Evolutionary conservation across 1,140 invertebrate species (phyloP), one percentile per base, ranked within the genome.

Genomic region (Muscidifurax raptorellus): DNA sequence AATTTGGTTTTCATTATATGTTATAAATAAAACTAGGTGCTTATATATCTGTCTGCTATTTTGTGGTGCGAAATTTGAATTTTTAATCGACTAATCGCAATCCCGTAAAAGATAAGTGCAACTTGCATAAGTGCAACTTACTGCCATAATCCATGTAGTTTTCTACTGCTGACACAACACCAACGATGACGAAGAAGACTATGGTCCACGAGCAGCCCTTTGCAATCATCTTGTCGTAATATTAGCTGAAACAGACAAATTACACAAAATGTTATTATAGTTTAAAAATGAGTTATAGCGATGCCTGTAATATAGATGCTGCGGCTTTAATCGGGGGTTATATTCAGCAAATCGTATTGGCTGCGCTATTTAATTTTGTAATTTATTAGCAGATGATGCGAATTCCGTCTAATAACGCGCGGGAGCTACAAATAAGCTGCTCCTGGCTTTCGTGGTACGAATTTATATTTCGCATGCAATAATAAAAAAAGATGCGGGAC

Each of bases 81-180:
- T n/a, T n/a, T n/a, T n/a, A n/a, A n/a, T n/a, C n/a, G n/a, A n/a
- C n/a, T n/a, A n/a, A n/a, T n/a, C n/a, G n/a, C n/a, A n/a, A n/a
- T n/a, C n/a, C n/a, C n/a, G n/a, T n/a, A n/a, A n/a, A n/a, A n/a
- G n/a, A n/a, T n/a, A n/a, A n/a, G n/a, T n/a, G n/a, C n/a, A n/a
- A n/a, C n/a, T n/a, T n/a, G 9, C 27, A 71, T 12, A 59, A 32
- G n/a, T n/a, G n/a, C n/a, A 75, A 87, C 86, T 80, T 80, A 91
- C 90, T 90, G 86, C 72, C 86, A 22, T 91, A 91, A 83, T 91
- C 90, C 82, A 87, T 79, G 71, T 90, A 91, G 30, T 88, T 90
- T 82, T 91, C 90, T 22, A 81, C n/a, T 4, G 80, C 89, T 18
- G 82, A n/a, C 10, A 82, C 85, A 15, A 86, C 71, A 25, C 86